Base-by-base conservation (phyloP, 2,888 invertebrate genomes). In the Philopedon plagiatum region DNA sequence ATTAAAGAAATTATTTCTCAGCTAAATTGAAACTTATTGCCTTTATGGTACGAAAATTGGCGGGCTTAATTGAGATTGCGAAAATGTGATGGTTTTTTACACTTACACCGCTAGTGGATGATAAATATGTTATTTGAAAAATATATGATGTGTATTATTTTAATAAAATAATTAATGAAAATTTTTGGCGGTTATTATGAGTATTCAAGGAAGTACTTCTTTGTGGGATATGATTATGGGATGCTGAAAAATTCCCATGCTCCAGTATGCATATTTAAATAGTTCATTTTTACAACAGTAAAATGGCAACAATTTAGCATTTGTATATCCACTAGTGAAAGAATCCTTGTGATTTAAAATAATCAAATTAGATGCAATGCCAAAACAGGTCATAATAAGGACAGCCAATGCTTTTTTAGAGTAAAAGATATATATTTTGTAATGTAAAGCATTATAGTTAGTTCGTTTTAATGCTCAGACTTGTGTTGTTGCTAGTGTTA, bases 311-410 rank as follows among this genome's bases (percentile, higher is more conserved):
- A n/a, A n/a, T n/a, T n/a, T 49, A 19, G 9, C 9, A 23, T 51
- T 4, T n/a, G 8, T 39, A 46, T 26, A 44, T 54, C 65, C 65
- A 65, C 65, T 57, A 65, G 56, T 65, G 65, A 65, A 46, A 57
- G 46, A 15, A 44, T 44, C 8, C 26, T 65, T 44, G 64, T 64
- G 64, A 64, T 64, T 23, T 56, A 39, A 34, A 64, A 51, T 60
- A 65, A 65, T 65, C 65, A 65, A 65, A 65, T 41, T 44, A 57
- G 29, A 65, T 26, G 19, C 21, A 32, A 37, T 56, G 56, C 57
- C 56, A 65, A 56, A 65, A 44, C 39, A 56, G 56, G 9, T 2
- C 29, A 29, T 39, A 65, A 8, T 44, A 65, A 65, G 44, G 41
- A 44, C 65, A 44, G 54, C 51, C 26, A 18, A 56, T 39, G 64